Conservation (phyloP, 2,888 invertebrate genomes). For the Gnatocerus cornutus region DNA sequence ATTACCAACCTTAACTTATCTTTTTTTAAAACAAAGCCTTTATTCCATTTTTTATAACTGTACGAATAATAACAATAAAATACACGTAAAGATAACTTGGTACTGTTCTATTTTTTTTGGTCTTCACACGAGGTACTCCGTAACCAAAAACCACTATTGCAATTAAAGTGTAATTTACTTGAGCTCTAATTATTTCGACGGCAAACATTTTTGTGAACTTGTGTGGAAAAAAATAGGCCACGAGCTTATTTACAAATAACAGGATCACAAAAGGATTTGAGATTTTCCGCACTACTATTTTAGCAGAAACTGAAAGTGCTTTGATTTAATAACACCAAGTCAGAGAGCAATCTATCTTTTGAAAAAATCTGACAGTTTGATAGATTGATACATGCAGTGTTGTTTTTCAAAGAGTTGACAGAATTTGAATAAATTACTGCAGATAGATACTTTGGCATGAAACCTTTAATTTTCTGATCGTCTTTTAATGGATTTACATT, state of each 20-base stretch:
- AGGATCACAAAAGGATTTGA: no score
- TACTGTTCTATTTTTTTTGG: slow-evolving; percentile 1
- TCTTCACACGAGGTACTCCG: background rate
- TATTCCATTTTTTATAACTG: background rate
- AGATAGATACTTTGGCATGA: no score
- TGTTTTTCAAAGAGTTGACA: no score
- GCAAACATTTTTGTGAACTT: slow-evolving; percentile 1
- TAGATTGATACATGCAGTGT: no score
- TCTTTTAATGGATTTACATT: background rate
- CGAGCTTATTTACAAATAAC: no score
- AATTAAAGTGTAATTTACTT: background rate
- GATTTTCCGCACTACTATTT: no score
- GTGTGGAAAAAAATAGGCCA: background rate
- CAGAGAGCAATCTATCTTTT: no score
- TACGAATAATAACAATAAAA: background rate
- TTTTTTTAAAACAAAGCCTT: background rate
- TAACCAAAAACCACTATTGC: background rate
- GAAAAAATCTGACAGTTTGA: no score
- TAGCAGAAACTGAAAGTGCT: no score
- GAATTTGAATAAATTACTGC: no score
- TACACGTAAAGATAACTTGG: background rate
- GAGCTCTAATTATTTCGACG: background rate
- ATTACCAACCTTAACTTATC: background rate
- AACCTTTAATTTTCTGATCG: no score
- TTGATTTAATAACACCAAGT: no score